Percentiles rank a stretch among this genome's conserved stretches.
Evolutionary conservation across 2,113 vertebrate species (phyloP).

Genomic region (Trochalopteron elliotii): DNA sequence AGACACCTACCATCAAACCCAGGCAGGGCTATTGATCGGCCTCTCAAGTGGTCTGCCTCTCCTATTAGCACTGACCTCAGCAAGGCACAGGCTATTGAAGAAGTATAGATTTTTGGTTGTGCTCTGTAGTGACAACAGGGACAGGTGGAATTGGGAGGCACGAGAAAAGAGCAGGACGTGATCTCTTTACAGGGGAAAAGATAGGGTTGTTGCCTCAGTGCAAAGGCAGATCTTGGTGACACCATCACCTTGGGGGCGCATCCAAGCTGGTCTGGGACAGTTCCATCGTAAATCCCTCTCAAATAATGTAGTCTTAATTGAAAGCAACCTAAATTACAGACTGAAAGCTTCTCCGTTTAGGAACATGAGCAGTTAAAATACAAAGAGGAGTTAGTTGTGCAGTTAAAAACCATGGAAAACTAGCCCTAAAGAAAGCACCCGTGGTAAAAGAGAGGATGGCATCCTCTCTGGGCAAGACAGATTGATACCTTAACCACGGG

Average conservation of each 20-base stretch:
- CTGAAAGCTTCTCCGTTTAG: not conserved
- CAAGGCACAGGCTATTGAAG: not conserved
- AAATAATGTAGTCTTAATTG: not conserved
- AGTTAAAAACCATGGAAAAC: not conserved
- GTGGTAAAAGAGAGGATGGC: not conserved
- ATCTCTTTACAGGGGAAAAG: not conserved
- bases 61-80: conserved; percentile 29
- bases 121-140: not conserved
- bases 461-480: not conserved
- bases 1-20: not conserved
- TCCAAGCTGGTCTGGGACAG: not conserved
- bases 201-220: not conserved
- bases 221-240: not conserved
- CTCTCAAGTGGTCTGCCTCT: conserved; percentile 46
- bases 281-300: not conserved
- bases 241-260: too few species aligned
- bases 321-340: not conserved
- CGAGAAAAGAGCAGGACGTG: not conserved
- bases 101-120: conserved; percentile 7
- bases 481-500: not conserved
- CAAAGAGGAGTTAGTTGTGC: not conserved
- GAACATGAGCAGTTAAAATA: not conserved
- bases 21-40: conserved; percentile 23
- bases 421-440: not conserved
- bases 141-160: not conserved